These are phyloP conservation scores for Alloscopus bannaensis DNA, from an alignment of 2,888 invertebrate species.

Conservation along the genomic window DNA sequence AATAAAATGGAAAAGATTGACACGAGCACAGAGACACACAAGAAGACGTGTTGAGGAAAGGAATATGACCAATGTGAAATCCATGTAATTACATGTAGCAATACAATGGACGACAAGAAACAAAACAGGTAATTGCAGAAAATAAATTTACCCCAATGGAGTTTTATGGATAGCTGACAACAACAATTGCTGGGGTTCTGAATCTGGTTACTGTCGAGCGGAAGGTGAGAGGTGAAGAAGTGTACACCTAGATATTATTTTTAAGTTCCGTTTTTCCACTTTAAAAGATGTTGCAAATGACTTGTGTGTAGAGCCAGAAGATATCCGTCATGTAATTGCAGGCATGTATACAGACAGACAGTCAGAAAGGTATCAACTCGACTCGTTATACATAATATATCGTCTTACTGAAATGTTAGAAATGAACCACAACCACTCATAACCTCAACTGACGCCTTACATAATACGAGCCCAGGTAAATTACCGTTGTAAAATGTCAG, in stretches of 20 bases:
- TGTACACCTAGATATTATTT: slow-evolving; percentile 20
- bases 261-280: neutral
- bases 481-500: slow-evolving; percentile 59
- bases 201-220: slow-evolving; percentile 35
- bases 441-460: too few species aligned
- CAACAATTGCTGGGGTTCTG: slow-evolving; percentile 36
- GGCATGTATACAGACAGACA: neutral
- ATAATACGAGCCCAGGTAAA: slow-evolving; percentile 34
- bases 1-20: too few species aligned
- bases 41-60: neutral
- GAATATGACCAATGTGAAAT: neutral
- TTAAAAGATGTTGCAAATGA: too few species aligned
- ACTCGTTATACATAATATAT: slow-evolving; percentile 7
- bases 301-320: neutral
- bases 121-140: slow-evolving; percentile 33
- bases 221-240: slow-evolving; percentile 53
- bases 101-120: slow-evolving; percentile 5
- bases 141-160: slow-evolving; percentile 34
- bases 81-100: slow-evolving; percentile 17
- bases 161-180: slow-evolving; percentile 33
- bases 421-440: neutral
- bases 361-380: neutral
- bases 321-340: neutral
- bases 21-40: too few species aligned
- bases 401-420: neutral